Evolutionary conservation across 2,888 invertebrate genomes (phyloP).

Genomic region (Cerastis leucographa): DNA sequence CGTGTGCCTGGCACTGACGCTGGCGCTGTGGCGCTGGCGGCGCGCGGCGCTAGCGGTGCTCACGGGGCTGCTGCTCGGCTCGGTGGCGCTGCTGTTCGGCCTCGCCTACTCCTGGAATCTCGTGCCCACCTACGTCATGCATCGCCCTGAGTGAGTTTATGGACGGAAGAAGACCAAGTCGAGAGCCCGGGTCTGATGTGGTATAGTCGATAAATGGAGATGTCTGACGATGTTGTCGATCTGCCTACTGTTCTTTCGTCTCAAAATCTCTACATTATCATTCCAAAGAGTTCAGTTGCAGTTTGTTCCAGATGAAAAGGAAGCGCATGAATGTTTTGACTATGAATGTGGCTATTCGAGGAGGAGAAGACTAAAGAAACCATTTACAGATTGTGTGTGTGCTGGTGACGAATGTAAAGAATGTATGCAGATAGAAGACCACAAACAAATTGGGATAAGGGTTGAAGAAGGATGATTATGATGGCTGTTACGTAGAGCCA

Average conservation of each 20-base stretch:
- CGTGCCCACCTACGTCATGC: slow-evolving; percentile 83
- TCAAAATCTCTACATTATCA: not conserved
- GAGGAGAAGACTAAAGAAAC: not conserved
- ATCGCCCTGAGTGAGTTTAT: slow-evolving; percentile 82
- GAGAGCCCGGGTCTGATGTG: not conserved
- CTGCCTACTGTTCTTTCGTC: not conserved
- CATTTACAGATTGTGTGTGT: not conserved
- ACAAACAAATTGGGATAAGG: not conserved
- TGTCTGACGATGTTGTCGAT: not conserved
- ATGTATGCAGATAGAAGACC: not conserved
- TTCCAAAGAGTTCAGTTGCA: not conserved
- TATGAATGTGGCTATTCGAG: not conserved
- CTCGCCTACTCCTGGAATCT: slow-evolving; percentile 82
- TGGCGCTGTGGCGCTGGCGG: slow-evolving; percentile 76
- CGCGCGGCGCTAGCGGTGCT: slow-evolving; percentile 76
- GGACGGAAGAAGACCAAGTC: too few relatives aligned
- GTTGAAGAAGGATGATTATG: not conserved
- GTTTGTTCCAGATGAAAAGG: not conserved
- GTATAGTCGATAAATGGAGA: not conserved
- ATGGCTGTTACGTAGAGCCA: not conserved
- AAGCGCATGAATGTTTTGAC: not conserved
- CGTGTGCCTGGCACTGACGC: slow-evolving; percentile 76
- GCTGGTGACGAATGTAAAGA: not conserved
- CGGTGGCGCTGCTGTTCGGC: slow-evolving; percentile 71
- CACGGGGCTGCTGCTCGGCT: slow-evolving; percentile 70